Evolutionary conservation across 2,888 invertebrate species (phyloP), one percentile per base, ranked within the genome.

Genomic region (Callinectes sapidus): DNA sequence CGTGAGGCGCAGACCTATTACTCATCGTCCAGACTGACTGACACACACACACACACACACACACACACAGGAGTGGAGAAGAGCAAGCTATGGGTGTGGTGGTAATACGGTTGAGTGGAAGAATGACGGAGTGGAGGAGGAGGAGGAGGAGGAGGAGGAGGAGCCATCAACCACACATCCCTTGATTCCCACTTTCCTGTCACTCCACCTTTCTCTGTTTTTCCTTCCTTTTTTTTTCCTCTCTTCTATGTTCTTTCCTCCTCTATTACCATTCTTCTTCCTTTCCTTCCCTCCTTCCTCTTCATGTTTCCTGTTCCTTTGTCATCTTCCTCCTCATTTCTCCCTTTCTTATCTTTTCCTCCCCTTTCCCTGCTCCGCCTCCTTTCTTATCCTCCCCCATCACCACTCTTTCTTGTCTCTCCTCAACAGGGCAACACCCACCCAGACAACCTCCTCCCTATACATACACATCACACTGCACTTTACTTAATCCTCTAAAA

Each of bases 41-140:
- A 87, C 86, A 87, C 39, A 87, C 86, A 87, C 86, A 87, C 86
- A 87, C 86, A 87, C 86, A 87, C 86, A 87, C 86, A 87, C 86
- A 87, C 71, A 71, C 71, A 71, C 71, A 71, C 71, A 71, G 23
- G 18, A 13, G 39, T n/a, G 39, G 23, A 42, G 86, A 8, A n/a
- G 32, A n/a, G 86, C 23, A 87, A 39, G 86, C 3, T n/a, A 86
- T 42, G 42, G 39, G 23, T 86, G 39, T 86, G 86, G n/a, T 35
- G 86, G 18, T 35, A 85, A 85, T 35, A 39, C 28, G 32, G 1
- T 61, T 18, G 61, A 61, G 61, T 61, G 61, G 61, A 61, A 28
- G 28, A 81, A 16, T 81, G 81, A 2, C n/a, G n/a, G 23, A 71
- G n/a, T 18, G 81, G 35, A 81, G n/a, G 35, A 81, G 32, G 81